phyloP scores from a whole-genome alignment of 2,113 vertebrate species.

The Chloropsis cyanopogon region DNA sequence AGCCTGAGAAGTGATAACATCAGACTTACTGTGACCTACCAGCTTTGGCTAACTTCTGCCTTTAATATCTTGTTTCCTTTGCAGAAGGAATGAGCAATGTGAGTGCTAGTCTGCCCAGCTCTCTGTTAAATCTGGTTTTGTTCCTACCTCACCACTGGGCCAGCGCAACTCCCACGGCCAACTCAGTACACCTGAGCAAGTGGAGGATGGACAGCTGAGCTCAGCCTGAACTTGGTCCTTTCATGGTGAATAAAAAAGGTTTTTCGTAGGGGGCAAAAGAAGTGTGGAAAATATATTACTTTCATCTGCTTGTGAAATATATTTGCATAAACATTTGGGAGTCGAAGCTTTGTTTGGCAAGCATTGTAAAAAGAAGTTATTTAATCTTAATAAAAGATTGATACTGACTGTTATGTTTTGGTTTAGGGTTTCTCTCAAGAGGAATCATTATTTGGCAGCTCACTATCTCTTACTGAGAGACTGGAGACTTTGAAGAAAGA shows the following conservation, averaged over 20 bases:
- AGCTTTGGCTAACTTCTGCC: neutral
- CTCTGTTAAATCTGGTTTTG: neutral
- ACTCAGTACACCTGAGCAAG: neutral
- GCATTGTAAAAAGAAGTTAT: neutral
- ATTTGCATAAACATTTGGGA: neutral
- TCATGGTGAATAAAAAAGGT: neutral
- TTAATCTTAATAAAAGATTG: neutral
- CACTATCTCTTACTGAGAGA: neutral
- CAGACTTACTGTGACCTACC: neutral
- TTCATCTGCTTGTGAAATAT: neutral
- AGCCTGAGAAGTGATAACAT: rapidly evolving
- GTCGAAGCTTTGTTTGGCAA: neutral
- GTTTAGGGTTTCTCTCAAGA: neutral
- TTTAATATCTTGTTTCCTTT: neutral
- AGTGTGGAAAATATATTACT: neutral
- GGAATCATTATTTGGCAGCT: neutral
- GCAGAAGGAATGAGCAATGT: rapidly evolving
- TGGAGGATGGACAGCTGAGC: neutral
- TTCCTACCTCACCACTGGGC: neutral
- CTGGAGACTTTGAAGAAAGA: neutral
- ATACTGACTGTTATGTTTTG: neutral
- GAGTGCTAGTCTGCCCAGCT: neutral
- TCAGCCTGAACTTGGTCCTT: neutral
- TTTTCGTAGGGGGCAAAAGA: neutral
- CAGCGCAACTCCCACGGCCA: neutral